These are phyloP conservation scores for Varanus salvator DNA, from an alignment of 2,113 vertebrate genomes.

Conservation along the genomic window DNA sequence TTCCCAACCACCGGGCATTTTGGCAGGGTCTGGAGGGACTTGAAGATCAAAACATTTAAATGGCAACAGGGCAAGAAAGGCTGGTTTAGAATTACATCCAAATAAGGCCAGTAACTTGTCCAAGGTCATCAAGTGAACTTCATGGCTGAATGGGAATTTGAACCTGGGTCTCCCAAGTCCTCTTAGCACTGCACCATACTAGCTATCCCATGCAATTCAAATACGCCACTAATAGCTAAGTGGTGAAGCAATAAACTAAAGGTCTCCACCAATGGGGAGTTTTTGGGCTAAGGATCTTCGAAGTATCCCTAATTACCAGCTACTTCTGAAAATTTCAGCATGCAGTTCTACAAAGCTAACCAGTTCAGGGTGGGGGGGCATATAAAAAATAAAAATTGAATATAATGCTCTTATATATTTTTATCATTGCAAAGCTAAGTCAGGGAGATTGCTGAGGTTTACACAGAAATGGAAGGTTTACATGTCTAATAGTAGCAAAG, in stretches of 20 bases:
- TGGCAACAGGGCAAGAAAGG: not conserved
- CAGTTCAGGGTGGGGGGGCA: too few relatives aligned
- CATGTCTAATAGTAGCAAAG: slow-evolving; percentile 45
- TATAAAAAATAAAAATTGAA: too few relatives aligned
- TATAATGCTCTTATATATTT: not conserved
- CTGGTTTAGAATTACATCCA: not conserved
- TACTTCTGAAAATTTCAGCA: not conserved
- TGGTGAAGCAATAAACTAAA: not conserved
- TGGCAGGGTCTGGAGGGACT: too few relatives aligned
- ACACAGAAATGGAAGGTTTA: not conserved
- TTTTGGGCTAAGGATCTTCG: not conserved
- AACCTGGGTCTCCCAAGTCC: not conserved
- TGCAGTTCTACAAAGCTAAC: not conserved
- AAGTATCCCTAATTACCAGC: not conserved
- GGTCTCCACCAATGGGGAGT: not conserved
- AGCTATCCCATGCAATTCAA: not conserved
- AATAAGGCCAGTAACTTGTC: not conserved
- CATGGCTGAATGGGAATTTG: not conserved
- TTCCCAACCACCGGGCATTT: too few relatives aligned
- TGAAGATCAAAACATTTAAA: too few relatives aligned
- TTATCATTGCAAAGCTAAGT: not conserved
- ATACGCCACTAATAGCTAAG: not conserved
- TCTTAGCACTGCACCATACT: not conserved
- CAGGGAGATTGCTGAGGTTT: too few relatives aligned
- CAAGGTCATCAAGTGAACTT: not conserved